phyloP scores from a whole-genome alignment of 2,888 invertebrate genomes.

The Agrochola litura region DNA sequence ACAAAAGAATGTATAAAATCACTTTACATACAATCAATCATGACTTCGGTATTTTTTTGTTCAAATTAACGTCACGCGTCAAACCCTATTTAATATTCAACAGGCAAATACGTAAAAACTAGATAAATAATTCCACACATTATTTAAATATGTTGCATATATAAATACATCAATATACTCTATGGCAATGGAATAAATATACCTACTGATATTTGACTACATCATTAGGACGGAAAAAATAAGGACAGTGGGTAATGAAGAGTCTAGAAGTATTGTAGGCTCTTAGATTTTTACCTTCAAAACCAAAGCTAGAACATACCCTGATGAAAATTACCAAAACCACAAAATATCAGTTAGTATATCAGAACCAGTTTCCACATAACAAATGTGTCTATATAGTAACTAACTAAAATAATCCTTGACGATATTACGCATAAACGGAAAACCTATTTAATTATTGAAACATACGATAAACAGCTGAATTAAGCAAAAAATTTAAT shows the following conservation, averaged over 20 bases:
- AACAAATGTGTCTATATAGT: not conserved
- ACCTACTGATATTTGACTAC: not conserved
- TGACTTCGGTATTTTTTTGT: constrained; percentile 59
- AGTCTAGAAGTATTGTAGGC: not conserved
- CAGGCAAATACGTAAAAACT: constrained; percentile 37
- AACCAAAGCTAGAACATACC: not conserved
- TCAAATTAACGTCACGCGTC: constrained; percentile 54
- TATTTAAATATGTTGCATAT: constrained; percentile 49
- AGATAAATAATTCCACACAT: constrained; percentile 54
- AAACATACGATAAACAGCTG: constrained; percentile 2
- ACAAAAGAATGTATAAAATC: constrained; percentile 42
- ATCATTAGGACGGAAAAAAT: not conserved
- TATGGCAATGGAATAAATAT: constrained; percentile 23
- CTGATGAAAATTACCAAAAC: not conserved
- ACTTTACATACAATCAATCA: constrained; percentile 66
- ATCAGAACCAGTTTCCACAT: not conserved
- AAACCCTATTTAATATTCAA: constrained; percentile 58
- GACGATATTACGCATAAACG: constrained; percentile 1
- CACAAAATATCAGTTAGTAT: not conserved
- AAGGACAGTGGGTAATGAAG: not conserved
- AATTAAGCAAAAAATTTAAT: constrained; percentile 28
- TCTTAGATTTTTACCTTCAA: not conserved
- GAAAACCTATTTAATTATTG: constrained; percentile 34
- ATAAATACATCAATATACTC: constrained; percentile 23
- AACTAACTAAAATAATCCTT: not conserved